These are phyloP conservation scores for Atethmia centrago DNA, from an alignment of 2,888 invertebrate genomes.

Conservation along the genomic window DNA sequence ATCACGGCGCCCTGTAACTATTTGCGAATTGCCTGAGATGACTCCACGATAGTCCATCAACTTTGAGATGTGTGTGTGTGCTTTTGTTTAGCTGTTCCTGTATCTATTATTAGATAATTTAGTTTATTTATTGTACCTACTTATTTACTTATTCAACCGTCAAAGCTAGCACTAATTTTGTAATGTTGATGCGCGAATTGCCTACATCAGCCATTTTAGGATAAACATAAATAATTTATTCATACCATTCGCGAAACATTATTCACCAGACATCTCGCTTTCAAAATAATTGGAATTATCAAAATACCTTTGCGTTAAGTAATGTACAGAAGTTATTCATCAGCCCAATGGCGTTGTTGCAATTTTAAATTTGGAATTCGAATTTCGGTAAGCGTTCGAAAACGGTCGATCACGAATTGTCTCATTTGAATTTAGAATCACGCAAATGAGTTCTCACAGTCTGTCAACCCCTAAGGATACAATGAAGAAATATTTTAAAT, in stretches of 20 bases:
- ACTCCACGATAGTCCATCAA: neutral
- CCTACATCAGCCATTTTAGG: neutral
- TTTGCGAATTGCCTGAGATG: neutral
- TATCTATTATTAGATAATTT: neutral
- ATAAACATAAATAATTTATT: neutral
- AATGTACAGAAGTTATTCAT: slow-evolving; percentile 45
- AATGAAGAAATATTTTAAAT: slow-evolving; percentile 60
- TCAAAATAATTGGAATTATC: slow-evolving; percentile 35
- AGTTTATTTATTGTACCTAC: neutral
- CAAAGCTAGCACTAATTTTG: neutral
- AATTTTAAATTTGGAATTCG: slow-evolving; percentile 56
- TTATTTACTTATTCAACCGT: neutral
- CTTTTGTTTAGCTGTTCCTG: neutral
- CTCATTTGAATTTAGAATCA: slow-evolving; percentile 78
- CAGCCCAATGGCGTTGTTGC: slow-evolving; percentile 18
- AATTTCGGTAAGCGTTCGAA: slow-evolving; percentile 42
- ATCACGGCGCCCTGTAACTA: neutral
- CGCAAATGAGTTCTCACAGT: slow-evolving; percentile 80
- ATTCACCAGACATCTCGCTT: neutral
- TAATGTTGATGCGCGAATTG: neutral
- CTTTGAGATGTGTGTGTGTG: neutral
- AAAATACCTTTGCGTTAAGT: slow-evolving; percentile 34
- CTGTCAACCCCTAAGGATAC: slow-evolving; percentile 73
- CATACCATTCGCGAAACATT: neutral
- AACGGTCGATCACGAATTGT: slow-evolving; percentile 68